These are phyloP conservation scores for Troides helena DNA, from an alignment of 2,888 invertebrate species.

Conservation along the genomic window DNA sequence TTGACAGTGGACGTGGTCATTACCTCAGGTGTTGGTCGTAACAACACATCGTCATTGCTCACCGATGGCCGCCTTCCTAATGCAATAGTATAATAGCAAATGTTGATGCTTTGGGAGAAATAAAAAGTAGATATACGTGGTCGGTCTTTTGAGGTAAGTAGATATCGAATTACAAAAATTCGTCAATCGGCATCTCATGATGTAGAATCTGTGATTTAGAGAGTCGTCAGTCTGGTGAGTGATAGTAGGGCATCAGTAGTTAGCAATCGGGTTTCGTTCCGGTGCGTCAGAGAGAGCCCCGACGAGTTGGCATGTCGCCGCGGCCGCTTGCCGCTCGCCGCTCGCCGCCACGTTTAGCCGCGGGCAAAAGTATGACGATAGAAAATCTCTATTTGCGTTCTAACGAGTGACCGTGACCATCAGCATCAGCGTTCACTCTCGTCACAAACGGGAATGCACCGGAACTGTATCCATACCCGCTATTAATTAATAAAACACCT, in stretches of 20 bases:
- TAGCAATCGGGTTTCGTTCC: conserved; percentile 58
- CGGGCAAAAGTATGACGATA: conserved; percentile 53
- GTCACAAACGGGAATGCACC: conserved; percentile 53
- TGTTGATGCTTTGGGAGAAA: conserved; percentile 28
- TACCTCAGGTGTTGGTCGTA: no score
- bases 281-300: conserved; percentile 57
- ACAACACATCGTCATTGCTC: no score
- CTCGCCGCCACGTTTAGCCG: conserved; percentile 42
- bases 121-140: no score
- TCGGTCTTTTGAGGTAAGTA: conserved; percentile 2
- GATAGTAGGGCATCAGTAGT: conserved; percentile 69
- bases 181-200: conserved; percentile 21
- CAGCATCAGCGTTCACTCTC: conserved; percentile 62
- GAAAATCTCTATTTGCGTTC: conserved; percentile 46
- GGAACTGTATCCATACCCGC: conserved; percentile 42
- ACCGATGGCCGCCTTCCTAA: no score
- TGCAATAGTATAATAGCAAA: no score
- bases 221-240: conserved; percentile 59
- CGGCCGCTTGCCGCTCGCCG: conserved; percentile 20
- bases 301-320: conserved; percentile 45
- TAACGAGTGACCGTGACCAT: conserved; percentile 63
- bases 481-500: not conserved
- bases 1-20: no score
- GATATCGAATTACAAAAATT: conserved; percentile 30
- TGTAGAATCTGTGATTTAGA: conserved; percentile 43